A percentile compares a stretch with the other conserved stretches of the same genome.
phyloP scores from a whole-genome alignment of 2,797 vertebrate genomes.

The Anomalospiza imberbis region DNA sequence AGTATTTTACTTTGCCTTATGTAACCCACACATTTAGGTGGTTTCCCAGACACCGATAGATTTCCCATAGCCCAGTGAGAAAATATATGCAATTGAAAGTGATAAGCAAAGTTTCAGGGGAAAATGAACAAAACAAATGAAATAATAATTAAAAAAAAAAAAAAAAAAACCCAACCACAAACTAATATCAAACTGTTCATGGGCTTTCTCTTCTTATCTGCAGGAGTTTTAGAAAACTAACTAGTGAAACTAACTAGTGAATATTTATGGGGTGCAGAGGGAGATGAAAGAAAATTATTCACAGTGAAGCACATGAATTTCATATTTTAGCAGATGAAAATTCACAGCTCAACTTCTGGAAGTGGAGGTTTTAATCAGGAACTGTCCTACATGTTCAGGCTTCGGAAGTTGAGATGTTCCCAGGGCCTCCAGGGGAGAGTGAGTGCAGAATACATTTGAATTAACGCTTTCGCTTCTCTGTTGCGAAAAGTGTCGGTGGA shows the following conservation, averaged over 20 bases:
- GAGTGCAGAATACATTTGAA: not conserved
- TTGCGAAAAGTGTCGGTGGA: not conserved
- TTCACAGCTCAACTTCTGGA: constrained; percentile 27
- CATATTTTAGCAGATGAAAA: constrained; percentile 21
- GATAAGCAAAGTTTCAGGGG: not conserved
- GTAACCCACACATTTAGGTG: not conserved
- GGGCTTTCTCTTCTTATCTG: not conserved
- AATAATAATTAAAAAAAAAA: not conserved
- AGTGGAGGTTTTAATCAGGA: not conserved
- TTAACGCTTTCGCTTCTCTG: not conserved
- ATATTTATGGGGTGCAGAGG: constrained; percentile 21
- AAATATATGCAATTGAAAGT: not conserved
- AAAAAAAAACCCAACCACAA: fast-evolving
- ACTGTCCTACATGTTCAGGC: not conserved
- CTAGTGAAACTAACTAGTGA: not conserved
- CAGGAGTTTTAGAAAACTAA: not conserved
- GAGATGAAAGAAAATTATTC: constrained; percentile 40
- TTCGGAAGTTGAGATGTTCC: not conserved
- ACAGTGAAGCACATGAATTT: constrained; percentile 35
- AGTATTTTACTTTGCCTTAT: not conserved
- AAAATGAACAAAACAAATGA: not conserved
- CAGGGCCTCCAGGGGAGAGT: constrained; percentile 12
- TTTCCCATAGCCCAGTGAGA: not conserved
- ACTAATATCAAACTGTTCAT: not conserved
- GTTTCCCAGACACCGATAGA: not conserved